Conservation (phyloP, 1,140 invertebrate genomes). For the Saccostrea echinata region DNA sequence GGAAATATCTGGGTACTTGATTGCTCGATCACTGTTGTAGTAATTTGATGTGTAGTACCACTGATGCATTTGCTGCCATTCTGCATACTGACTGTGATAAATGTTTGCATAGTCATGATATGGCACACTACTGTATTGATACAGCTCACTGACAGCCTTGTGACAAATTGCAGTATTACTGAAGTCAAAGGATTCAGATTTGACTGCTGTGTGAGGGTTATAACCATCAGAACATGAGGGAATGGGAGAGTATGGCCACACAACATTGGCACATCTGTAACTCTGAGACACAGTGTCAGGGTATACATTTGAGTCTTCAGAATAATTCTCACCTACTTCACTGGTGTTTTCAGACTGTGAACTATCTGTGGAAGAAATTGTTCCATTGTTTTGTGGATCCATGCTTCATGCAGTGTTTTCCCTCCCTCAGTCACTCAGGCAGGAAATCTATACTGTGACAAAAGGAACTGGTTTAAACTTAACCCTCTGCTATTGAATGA, state of each 20-base stretch:
- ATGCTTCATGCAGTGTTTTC: neutral
- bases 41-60: constrained; percentile 52
- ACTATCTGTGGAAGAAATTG: neutral
- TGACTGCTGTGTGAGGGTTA: neutral
- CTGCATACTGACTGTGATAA: constrained; percentile 27
- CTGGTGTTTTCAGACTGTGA: neutral
- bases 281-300: neutral
- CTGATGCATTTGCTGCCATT: constrained; percentile 48
- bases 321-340: constrained; percentile 18
- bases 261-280: neutral
- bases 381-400: constrained; percentile 24
- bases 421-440: neutral
- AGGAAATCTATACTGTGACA: neutral
- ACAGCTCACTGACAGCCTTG: constrained; percentile 1
- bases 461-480: constrained; percentile 17
- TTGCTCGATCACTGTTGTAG: constrained; percentile 3
- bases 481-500: neutral
- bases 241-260: constrained; percentile 38
- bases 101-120: constrained; percentile 35
- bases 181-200: neutral
- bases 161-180: neutral
- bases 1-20: neutral
- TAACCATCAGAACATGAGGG: constrained; percentile 18
- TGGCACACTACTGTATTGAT: neutral
- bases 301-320: neutral